Evolutionary conservation across 2,797 vertebrate species (phyloP).

Genomic region (Avahi laniger): DNA sequence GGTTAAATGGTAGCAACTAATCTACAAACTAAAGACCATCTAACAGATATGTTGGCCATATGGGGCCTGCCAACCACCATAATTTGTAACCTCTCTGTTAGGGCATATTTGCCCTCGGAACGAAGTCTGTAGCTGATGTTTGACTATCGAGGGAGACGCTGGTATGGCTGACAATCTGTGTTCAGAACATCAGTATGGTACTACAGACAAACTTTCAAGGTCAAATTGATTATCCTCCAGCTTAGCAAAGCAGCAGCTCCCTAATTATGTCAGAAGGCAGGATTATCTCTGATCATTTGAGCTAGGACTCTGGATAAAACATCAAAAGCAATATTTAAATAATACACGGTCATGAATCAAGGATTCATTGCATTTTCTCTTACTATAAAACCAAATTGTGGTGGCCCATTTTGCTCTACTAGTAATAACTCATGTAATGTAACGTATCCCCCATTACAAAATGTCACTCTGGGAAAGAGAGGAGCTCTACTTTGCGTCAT

Average conservation of each 20-base stretch:
- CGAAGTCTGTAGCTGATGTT: neutral
- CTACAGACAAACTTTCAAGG: constrained; percentile 63
- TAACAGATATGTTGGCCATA: neutral
- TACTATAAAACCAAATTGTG: constrained; percentile 15
- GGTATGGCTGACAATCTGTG: neutral
- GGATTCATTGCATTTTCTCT: constrained; percentile 46
- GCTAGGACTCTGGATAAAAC: constrained; percentile 56
- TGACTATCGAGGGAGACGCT: neutral
- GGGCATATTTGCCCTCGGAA: neutral
- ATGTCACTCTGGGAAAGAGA: neutral
- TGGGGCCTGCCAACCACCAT: neutral
- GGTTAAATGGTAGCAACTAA: constrained; percentile 36
- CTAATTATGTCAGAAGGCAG: constrained; percentile 71
- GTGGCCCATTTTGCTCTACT: neutral
- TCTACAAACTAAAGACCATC: neutral
- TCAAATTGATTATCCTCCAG: constrained; percentile 66
- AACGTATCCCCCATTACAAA: neutral
- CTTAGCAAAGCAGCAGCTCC: constrained; percentile 32
- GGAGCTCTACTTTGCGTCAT: neutral
- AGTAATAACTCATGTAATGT: neutral
- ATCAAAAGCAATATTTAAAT: constrained; percentile 74
- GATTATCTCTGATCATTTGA: constrained; percentile 72
- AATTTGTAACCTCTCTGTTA: neutral
- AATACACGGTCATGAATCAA: constrained; percentile 26
- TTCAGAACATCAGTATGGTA: neutral